Evolutionary conservation across 2,797 vertebrate genomes (phyloP).

Genomic region (Delichon dasypus): DNA sequence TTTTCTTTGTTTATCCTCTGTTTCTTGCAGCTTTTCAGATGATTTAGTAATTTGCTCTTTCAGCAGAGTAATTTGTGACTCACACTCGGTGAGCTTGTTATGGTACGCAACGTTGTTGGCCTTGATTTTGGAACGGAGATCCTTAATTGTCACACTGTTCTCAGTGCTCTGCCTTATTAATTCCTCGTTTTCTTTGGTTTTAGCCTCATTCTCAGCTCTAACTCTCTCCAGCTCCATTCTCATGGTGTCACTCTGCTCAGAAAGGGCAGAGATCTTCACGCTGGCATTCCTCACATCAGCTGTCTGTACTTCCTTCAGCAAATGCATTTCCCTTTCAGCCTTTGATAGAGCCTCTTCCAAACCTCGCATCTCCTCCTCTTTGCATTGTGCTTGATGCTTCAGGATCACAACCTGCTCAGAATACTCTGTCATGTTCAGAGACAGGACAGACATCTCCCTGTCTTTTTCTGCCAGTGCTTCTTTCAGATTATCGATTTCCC

Average conservation of each 20-base stretch:
- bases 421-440: constrained; percentile 80
- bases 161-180: constrained; percentile 77
- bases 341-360: constrained; percentile 79
- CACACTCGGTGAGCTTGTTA: constrained; percentile 79
- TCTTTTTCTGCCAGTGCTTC: constrained; percentile 85
- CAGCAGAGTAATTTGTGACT: constrained; percentile 78
- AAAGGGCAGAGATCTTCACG: constrained; percentile 75
- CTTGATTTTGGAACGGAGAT: constrained; percentile 80
- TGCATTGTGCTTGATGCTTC: constrained; percentile 80
- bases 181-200: constrained; percentile 75
- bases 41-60: constrained; percentile 79
- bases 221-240: constrained; percentile 74
- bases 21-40: constrained; percentile 74
- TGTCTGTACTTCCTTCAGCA: constrained; percentile 81
- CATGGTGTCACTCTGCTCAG: constrained; percentile 72
- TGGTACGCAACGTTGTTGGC: constrained; percentile 66
- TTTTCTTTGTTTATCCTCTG: constrained; percentile 59
- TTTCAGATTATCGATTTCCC: constrained; percentile 86
- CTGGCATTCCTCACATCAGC: constrained; percentile 81
- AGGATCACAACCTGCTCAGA: constrained; percentile 81
- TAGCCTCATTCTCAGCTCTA: constrained; percentile 73
- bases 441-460: constrained; percentile 80
- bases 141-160: constrained; percentile 75
- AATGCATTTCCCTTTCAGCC: constrained; percentile 74
- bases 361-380: constrained; percentile 81